Base-by-base conservation (phyloP, 2,113 vertebrate genomes). In the Ameiurus melas region DNA sequence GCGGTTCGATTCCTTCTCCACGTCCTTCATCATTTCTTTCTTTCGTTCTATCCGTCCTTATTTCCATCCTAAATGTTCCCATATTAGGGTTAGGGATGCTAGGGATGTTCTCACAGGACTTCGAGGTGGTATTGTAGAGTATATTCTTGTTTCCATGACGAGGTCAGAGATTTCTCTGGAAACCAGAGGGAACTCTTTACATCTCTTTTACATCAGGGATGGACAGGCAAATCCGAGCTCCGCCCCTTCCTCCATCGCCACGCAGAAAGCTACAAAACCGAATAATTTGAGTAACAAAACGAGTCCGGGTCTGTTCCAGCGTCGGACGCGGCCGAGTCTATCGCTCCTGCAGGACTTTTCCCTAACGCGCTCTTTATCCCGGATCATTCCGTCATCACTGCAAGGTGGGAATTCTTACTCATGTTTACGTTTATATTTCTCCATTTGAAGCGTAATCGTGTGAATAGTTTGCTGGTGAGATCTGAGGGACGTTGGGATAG, bases 161-260 rank as follows among this genome's bases (percentile, higher is more conserved):
- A 36, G 17, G 17, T 25, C 43, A 8, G 30, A n/a, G 77, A 79
- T 79, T 30, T 55, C 43, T 14, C 73, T 77, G 39, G 47, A 79
- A 79, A n/a, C 25, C 75, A 36, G 12, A 17, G 27, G 17, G 77
- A 19, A 79, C 47, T 16, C 25, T 79, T 79, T 79, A 55, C 77
- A 79, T 79, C 77, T 79, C 77, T 79, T 79, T 79, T 79, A 53
- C 77, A 79, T 79, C 75, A 79, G 77, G 77, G 77, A 79, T 55
- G 47, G 77, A 30, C 77, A 79, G 47, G 47, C 77, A 79, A 71
- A 71, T 71, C 68, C 7, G 16, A 71, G 68, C 68, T 22, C 33
- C 68, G 20, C 30, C 68, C 68, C 30, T 36, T 66, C n/a, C 64
- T 14, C 9, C 68, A 68, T 19, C 30, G 5, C 3, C 2, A 36